These are phyloP conservation scores for Megalops atlanticus DNA, from an alignment of 2,113 vertebrate genomes.

Conservation along the genomic window DNA sequence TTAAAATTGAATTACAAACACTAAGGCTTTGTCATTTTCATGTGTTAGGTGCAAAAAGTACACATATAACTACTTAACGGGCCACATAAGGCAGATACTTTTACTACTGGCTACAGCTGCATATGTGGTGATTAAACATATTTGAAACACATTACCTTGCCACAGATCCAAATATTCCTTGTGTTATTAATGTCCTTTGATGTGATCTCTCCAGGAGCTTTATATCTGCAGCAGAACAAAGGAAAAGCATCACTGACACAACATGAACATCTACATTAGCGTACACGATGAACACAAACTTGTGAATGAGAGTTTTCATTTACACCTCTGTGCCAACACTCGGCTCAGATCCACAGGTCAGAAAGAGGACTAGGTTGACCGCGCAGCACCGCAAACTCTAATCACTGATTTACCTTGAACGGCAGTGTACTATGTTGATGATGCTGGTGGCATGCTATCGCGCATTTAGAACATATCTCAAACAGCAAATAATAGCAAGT, in stretches of 20 bases:
- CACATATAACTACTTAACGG: no score
- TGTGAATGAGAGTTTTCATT: slow-evolving; percentile 25
- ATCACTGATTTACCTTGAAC: not conserved
- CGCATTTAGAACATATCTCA: no score
- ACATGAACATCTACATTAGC: not conserved
- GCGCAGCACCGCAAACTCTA: not conserved
- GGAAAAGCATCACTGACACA: not conserved
- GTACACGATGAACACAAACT: not conserved
- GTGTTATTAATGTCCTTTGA: slow-evolving; percentile 48
- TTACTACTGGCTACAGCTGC: no score
- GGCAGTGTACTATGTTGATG: not conserved
- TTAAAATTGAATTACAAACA: no score
- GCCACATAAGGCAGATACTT: no score
- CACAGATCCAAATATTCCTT: slow-evolving; percentile 50
- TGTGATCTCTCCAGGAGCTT: slow-evolving; percentile 63
- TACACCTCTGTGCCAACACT: slow-evolving; percentile 15
- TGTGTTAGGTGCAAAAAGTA: no score
- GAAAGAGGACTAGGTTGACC: not conserved
- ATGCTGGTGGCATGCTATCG: no score
- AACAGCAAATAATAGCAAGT: no score
- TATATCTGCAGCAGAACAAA: slow-evolving; percentile 54
- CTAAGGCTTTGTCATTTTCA: no score
- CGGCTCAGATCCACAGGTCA: not conserved
- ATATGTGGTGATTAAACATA: no score
- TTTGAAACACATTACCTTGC: slow-evolving; percentile 55